These are phyloP conservation scores for Synchiropus splendidus DNA, from an alignment of 2,113 vertebrate genomes.

Conservation along the genomic window DNA sequence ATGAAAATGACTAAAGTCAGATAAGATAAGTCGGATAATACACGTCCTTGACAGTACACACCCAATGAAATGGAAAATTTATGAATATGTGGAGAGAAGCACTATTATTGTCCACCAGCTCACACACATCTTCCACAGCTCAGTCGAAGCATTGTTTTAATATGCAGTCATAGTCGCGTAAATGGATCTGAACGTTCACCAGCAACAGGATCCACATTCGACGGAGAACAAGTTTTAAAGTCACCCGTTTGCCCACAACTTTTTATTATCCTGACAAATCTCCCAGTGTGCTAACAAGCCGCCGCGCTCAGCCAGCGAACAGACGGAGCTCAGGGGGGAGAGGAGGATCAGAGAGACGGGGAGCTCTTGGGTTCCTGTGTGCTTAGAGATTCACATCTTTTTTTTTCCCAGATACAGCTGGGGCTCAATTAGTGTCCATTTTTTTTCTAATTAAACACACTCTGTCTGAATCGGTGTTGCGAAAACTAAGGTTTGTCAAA, in stretches of 20 bases:
- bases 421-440: constrained; percentile 67
- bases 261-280: constrained; percentile 62
- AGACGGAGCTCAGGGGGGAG: constrained; percentile 51
- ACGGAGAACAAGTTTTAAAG: constrained; percentile 16
- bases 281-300: constrained; percentile 58
- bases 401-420: constrained; percentile 45
- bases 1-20: too few relatives aligned
- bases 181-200: too few relatives aligned
- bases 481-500: constrained; percentile 61
- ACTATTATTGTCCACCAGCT: too few relatives aligned
- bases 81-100: too few relatives aligned
- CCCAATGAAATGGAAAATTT: too few relatives aligned
- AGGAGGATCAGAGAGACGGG: constrained; percentile 55
- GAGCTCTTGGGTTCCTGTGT: constrained; percentile 52
- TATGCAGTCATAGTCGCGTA: too few relatives aligned
- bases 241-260: constrained; percentile 29
- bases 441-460: constrained; percentile 61
- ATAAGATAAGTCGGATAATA: too few relatives aligned
- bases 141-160: too few relatives aligned
- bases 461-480: constrained; percentile 53
- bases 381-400: constrained; percentile 44
- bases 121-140: too few relatives aligned
- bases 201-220: too few relatives aligned
- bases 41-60: too few relatives aligned
- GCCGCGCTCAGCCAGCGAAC: constrained; percentile 47